phyloP scores from a whole-genome alignment of 2,113 vertebrate genomes.

The Penelope pileata region DNA sequence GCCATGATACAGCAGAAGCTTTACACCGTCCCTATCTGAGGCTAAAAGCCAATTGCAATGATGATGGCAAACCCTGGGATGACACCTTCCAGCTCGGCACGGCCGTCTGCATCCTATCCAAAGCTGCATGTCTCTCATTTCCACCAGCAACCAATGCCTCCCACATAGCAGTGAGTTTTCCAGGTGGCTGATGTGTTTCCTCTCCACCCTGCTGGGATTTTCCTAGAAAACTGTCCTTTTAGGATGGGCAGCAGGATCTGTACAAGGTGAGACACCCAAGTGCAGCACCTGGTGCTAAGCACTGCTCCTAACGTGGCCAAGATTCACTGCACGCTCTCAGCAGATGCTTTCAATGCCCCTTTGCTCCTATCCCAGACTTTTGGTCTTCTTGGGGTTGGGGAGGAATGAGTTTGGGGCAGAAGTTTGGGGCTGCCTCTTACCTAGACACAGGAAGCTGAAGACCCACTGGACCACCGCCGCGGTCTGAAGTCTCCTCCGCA shows the following conservation, averaged over 20 bases:
- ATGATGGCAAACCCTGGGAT: background rate
- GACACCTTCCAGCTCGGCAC: background rate
- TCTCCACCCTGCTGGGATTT: background rate
- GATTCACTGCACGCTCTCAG: background rate
- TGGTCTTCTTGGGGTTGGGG: accelerated
- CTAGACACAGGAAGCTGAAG: constrained; percentile 49
- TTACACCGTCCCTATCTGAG: background rate
- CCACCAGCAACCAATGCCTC: background rate
- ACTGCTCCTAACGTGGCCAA: background rate
- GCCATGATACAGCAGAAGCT: background rate
- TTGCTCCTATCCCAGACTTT: background rate
- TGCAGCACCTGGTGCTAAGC: background rate
- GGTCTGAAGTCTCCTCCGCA: constrained; percentile 42
- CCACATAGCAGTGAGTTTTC: background rate
- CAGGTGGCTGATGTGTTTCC: background rate
- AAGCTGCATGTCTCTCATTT: background rate
- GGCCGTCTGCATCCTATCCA: background rate
- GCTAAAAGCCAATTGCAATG: background rate
- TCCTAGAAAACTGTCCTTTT: background rate
- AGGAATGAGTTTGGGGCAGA: background rate
- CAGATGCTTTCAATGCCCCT: background rate
- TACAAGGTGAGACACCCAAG: background rate
- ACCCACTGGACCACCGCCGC: constrained; percentile 51
- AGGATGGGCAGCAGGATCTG: background rate
- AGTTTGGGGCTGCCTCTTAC: constrained; percentile 1